Evolutionary conservation across 2,888 invertebrate species (phyloP).

Genomic region (Eutolmus rufibarbis): DNA sequence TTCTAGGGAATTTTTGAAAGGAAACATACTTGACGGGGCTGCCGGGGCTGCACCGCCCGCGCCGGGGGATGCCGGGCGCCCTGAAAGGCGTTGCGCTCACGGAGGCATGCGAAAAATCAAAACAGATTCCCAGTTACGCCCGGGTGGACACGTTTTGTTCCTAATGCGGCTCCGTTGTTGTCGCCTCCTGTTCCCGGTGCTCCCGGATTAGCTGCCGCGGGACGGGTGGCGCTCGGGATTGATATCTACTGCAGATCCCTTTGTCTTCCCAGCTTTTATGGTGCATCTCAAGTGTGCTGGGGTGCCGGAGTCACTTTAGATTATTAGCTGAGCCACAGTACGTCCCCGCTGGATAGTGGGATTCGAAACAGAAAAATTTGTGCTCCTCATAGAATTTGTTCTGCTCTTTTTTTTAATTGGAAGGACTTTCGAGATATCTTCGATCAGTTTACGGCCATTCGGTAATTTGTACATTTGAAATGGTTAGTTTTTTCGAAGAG

Average conservation of each 20-base stretch:
- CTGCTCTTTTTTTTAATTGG: neutral
- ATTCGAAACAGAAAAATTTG: neutral
- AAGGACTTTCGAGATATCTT: neutral
- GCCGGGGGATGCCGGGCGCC: neutral
- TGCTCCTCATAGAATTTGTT: neutral
- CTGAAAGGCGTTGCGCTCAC: conserved; percentile 12
- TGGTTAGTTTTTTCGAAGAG: neutral
- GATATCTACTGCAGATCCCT: neutral
- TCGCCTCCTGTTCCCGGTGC: neutral
- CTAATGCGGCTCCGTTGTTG: conserved; percentile 28
- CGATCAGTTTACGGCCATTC: neutral
- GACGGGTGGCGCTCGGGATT: neutral
- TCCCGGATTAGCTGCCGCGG: neutral
- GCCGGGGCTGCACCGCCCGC: neutral
- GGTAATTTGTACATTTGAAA: neutral
- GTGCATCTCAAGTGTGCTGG: conserved; percentile 12
- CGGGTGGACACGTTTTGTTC: conserved; percentile 38
- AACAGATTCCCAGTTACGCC: conserved; percentile 39
- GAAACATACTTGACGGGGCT: neutral
- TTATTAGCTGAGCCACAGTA: conserved; percentile 19
- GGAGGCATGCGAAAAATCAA: conserved; percentile 32
- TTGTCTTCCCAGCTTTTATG: neutral
- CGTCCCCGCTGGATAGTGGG: neutral
- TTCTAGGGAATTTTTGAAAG: conserved; percentile 16
- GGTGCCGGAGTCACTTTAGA: conserved; percentile 36